Percentiles rank a stretch among this genome's conserved stretches.
Evolutionary conservation across 2,888 invertebrate genomes (phyloP).

Genomic region (Lysandra bellargus): DNA sequence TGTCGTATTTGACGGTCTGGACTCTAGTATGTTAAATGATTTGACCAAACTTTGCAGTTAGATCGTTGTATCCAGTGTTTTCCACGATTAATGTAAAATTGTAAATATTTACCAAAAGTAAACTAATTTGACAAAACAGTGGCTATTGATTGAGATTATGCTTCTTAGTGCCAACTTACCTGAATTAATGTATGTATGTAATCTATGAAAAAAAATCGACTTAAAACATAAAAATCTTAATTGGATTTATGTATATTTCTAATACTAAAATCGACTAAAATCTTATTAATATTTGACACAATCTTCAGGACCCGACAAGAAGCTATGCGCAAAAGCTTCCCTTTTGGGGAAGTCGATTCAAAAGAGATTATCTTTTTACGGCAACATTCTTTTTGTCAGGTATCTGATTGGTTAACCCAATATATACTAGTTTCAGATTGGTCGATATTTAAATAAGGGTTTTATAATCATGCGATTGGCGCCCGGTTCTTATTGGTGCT

Average conservation of each 20-base stretch:
- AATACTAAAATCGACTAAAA: background rate
- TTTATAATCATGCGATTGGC: background rate
- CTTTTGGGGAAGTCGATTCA: background rate
- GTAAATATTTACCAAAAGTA: slow-evolving; percentile 9
- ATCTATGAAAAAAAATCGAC: no score
- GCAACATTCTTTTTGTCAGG: background rate
- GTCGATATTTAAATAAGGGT: background rate
- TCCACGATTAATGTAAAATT: background rate
- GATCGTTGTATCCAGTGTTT: background rate
- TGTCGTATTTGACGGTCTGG: no score
- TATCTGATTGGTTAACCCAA: background rate
- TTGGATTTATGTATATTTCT: background rate
- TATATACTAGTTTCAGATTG: background rate
- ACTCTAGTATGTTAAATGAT: background rate
- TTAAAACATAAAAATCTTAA: background rate
- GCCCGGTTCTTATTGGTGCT: background rate
- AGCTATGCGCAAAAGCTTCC: background rate
- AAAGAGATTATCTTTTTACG: background rate
- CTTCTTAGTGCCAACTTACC: background rate
- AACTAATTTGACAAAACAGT: background rate
- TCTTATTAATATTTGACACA: background rate
- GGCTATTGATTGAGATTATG: background rate
- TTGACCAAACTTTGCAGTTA: background rate
- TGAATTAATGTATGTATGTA: background rate
- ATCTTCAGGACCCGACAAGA: background rate